phyloP scores from a whole-genome alignment of 2,888 invertebrate species.

The Aphidoletes aphidimyza region DNA sequence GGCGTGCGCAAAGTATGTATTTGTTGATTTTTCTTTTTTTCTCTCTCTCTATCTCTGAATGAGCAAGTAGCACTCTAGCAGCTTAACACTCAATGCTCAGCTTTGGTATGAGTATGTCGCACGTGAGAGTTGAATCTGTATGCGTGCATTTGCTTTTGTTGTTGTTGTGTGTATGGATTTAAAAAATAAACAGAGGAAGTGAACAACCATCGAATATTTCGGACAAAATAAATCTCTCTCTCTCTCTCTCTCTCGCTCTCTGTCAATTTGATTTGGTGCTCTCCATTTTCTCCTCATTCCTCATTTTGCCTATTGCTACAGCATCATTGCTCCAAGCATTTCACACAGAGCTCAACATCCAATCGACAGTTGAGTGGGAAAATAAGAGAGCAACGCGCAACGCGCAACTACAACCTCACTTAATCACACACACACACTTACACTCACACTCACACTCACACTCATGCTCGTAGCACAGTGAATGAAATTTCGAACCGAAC shows the following conservation, averaged over 20 bases:
- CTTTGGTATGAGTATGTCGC: conserved; percentile 47
- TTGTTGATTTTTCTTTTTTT: neutral
- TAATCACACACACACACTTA: neutral
- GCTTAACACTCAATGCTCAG: too few species aligned
- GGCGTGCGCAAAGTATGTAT: neutral
- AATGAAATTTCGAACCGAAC: neutral
- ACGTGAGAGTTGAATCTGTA: conserved; percentile 47
- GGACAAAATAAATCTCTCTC: conserved; percentile 23
- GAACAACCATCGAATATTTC: conserved; percentile 28
- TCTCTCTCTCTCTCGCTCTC: neutral
- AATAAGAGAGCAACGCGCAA: neutral
- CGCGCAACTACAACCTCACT: neutral
- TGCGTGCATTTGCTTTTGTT: too few species aligned
- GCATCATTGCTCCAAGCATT: neutral
- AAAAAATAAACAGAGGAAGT: conserved; percentile 35
- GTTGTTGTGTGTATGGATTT: neutral
- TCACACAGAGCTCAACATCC: neutral
- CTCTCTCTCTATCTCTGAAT: neutral
- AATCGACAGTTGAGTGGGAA: neutral
- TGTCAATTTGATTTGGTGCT: neutral
- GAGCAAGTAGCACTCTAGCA: too few species aligned
- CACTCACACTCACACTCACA: too few species aligned
- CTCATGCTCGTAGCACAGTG: too few species aligned
- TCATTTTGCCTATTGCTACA: neutral
- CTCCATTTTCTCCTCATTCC: conserved; percentile 43